Evolutionary conservation across 2,113 vertebrate genomes (phyloP).

Genomic region (Glaucomys volans): DNA sequence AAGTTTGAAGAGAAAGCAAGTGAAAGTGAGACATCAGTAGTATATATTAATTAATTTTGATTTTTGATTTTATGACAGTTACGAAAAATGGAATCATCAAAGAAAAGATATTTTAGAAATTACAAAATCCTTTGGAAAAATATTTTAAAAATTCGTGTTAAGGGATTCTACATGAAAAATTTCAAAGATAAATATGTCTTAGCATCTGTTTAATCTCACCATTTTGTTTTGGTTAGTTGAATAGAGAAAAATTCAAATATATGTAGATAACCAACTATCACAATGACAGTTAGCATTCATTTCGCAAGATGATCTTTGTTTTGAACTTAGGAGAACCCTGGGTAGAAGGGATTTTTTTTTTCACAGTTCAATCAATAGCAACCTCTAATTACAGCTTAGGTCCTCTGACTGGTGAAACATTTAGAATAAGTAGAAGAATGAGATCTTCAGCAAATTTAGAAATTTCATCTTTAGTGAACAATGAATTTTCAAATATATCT

Average conservation of each 20-base stretch:
- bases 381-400: neutral
- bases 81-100: neutral
- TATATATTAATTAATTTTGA: neutral
- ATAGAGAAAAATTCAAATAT: neutral
- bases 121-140: neutral
- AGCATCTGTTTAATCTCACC: neutral
- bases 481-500: constrained; percentile 11
- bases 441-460: neutral
- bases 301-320: neutral
- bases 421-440: neutral
- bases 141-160: neutral
- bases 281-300: neutral
- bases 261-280: neutral
- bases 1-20: neutral
- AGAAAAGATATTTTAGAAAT: neutral
- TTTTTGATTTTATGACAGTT: neutral
- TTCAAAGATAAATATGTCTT: neutral
- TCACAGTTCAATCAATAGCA: neutral
- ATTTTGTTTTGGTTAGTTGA: constrained; percentile 47
- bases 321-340: neutral
- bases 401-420: neutral
- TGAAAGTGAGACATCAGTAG: neutral
- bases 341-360: neutral
- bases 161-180: neutral
- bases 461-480: neutral